Percentiles rank a stretch among this genome's conserved stretches.
phyloP scores from a whole-genome alignment of 2,113 vertebrate genomes.

The Platysteira castanea region DNA sequence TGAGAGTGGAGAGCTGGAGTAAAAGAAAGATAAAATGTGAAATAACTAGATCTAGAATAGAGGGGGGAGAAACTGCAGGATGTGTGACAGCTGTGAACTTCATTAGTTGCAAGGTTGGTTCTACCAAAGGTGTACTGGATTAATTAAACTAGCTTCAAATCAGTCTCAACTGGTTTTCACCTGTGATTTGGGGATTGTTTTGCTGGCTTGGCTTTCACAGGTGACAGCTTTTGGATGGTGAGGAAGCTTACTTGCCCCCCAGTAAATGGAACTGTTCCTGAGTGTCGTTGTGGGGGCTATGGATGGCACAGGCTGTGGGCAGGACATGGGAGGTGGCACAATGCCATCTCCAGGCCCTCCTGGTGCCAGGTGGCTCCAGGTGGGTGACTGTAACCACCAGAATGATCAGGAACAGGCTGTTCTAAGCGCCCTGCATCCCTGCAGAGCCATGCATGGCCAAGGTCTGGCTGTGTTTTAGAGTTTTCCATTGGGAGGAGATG shows the following conservation, averaged over 20 bases:
- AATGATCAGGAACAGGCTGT: neutral
- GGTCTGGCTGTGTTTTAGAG: neutral
- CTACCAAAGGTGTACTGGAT: neutral
- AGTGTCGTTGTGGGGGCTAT: rapidly evolving
- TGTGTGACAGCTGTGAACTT: neutral
- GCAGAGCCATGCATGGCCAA: rapidly evolving
- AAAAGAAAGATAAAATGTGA: neutral
- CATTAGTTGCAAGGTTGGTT: neutral
- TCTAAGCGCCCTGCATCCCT: neutral
- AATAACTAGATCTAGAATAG: neutral
- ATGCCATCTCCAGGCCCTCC: neutral
- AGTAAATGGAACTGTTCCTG: neutral
- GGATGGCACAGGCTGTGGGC: neutral
- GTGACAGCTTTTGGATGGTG: neutral
- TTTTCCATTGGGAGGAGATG: neutral
- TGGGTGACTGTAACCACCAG: neutral
- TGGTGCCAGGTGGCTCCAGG: neutral
- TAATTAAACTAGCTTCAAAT: neutral
- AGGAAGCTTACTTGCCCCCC: neutral
- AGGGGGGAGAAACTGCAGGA: neutral
- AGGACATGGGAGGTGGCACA: neutral
- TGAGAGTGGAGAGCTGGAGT: neutral
- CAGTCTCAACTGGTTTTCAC: neutral
- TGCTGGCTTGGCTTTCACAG: neutral
- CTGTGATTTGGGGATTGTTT: neutral